These are phyloP conservation scores for Apeltes quadracus DNA, from an alignment of 2,113 vertebrate species.

Conservation along the genomic window DNA sequence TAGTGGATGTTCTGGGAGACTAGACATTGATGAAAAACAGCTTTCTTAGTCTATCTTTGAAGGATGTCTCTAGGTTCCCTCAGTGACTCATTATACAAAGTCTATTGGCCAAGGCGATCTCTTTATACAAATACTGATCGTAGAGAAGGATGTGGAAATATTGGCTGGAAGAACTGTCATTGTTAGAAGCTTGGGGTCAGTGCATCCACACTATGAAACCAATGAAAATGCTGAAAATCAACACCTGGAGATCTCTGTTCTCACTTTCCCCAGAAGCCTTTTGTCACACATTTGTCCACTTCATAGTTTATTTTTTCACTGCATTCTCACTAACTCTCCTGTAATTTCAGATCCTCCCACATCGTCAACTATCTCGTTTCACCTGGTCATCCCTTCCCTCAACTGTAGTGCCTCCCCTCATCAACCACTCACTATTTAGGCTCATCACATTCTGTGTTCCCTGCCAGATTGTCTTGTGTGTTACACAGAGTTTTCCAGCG, in stretches of 20 bases:
- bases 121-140: conserved; percentile 2
- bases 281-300: no score
- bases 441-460: no score
- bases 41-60: conserved; percentile 10
- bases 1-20: conserved; percentile 10
- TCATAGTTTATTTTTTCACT: no score
- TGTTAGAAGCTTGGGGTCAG: neutral
- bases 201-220: neutral
- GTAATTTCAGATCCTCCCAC: no score
- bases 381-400: no score
- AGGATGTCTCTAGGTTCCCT: conserved; percentile 7
- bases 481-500: no score
- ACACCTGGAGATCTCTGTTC: neutral
- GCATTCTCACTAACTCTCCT: no score
- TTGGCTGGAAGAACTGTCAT: neutral
- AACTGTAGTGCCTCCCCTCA: no score
- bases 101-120: neutral
- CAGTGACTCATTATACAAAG: neutral
- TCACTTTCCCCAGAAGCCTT: neutral
- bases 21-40: conserved; percentile 20
- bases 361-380: no score
- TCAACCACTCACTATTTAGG: no score
- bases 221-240: neutral
- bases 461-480: no score
- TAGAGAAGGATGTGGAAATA: neutral